phyloP scores from a whole-genome alignment of 2,797 vertebrate genomes.

The Simalia tracyae region DNA sequence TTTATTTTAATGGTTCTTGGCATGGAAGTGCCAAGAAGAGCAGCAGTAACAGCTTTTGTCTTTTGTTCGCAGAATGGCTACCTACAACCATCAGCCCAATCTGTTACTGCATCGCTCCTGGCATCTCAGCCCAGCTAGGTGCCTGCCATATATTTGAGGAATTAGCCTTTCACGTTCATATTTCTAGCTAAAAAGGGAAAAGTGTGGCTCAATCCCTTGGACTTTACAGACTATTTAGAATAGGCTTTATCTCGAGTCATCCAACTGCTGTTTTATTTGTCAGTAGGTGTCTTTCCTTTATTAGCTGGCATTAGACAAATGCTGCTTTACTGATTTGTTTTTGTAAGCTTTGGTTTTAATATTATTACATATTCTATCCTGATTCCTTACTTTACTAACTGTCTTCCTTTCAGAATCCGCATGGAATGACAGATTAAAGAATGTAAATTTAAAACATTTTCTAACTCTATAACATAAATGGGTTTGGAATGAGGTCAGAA shows the following conservation, averaged over 20 bases:
- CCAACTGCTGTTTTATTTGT: background rate
- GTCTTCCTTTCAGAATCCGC: background rate
- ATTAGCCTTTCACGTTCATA: background rate
- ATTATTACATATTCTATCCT: background rate
- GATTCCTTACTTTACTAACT: background rate
- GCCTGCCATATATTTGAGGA: background rate
- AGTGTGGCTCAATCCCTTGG: background rate
- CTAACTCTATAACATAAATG: background rate
- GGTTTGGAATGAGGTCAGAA: background rate
- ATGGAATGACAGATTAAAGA: background rate
- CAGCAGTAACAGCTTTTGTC: background rate
- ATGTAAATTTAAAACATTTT: background rate
- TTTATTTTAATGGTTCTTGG: background rate
- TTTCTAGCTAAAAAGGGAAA: background rate
- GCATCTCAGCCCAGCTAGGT: background rate
- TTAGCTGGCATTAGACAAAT: background rate
- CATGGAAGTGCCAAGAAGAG: background rate
- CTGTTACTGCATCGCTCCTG: background rate
- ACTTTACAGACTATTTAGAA: background rate
- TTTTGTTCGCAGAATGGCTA: background rate
- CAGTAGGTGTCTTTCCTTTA: background rate
- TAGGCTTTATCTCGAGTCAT: background rate
- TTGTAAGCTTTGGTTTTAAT: background rate
- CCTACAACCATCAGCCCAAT: background rate
- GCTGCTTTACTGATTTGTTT: background rate